Evolutionary conservation across 2,113 vertebrate genomes (phyloP).

Genomic region (Phyllostomus hastatus): DNA sequence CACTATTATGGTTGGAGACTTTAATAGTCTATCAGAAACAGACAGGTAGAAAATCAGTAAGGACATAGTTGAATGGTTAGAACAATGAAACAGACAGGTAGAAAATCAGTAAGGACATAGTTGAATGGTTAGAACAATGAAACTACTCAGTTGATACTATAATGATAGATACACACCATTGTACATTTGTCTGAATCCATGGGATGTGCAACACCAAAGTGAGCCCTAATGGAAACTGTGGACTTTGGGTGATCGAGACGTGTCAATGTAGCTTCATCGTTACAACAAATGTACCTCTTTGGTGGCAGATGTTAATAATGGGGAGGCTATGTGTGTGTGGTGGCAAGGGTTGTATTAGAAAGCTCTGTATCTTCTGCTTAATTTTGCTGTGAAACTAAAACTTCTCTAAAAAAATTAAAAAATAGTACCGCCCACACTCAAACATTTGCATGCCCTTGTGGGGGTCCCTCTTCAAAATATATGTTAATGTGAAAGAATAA

Average conservation of each 20-base stretch:
- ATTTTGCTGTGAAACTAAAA: constrained; percentile 44
- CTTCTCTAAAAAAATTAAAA: constrained; percentile 45
- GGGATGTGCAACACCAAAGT: neutral
- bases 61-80: neutral
- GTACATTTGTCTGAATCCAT: neutral
- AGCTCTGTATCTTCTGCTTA: neutral
- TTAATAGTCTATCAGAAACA: no score
- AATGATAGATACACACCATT: neutral
- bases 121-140: neutral
- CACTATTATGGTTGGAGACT: no score
- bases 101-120: no score
- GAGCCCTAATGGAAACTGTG: neutral
- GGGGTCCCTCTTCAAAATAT: constrained; percentile 46
- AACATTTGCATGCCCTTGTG: constrained; percentile 30
- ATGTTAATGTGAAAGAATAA: constrained; percentile 53
- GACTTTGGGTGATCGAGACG: neutral
- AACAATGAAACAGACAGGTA: neutral
- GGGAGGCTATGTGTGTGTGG: neutral
- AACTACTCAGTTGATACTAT: neutral
- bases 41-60: no score
- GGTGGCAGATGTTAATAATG: neutral
- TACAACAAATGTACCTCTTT: neutral
- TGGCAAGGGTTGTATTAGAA: neutral
- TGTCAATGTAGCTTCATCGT: neutral
- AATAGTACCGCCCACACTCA: constrained; percentile 31